Percentiles rank a stretch among this genome's conserved stretches.
phyloP scores from a whole-genome alignment of 1,140 invertebrate species.

The Pogonus chalceus region DNA sequence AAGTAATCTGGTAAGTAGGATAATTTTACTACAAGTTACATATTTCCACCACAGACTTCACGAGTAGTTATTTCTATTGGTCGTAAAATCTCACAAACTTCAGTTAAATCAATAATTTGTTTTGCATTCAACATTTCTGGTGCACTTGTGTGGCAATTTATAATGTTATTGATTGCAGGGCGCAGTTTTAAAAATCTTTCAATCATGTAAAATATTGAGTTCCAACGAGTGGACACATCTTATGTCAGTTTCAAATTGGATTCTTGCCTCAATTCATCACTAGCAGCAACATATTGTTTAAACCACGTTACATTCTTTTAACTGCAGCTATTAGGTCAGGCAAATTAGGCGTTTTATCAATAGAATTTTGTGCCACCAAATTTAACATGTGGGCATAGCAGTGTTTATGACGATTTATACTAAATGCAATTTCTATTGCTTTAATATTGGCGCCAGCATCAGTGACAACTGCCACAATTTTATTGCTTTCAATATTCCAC shows the following conservation, averaged over 20 bases:
- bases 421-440: slow-evolving; percentile 28
- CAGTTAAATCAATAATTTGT: slow-evolving; percentile 23
- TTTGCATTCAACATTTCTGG: slow-evolving; percentile 19
- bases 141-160: slow-evolving; percentile 22
- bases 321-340: slow-evolving; percentile 17
- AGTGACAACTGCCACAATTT: slow-evolving; percentile 29
- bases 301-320: slow-evolving; percentile 23
- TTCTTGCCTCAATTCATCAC: slow-evolving; percentile 22
- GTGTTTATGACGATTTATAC: slow-evolving; percentile 29
- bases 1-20: too few species aligned
- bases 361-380: slow-evolving; percentile 24
- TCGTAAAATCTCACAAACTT: slow-evolving; percentile 24
- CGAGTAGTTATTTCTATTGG: slow-evolving; percentile 19
- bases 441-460: slow-evolving; percentile 33
- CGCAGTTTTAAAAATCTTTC: slow-evolving; percentile 26
- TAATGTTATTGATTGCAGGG: slow-evolving; percentile 21
- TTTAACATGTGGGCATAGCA: slow-evolving; percentile 30
- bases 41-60: slow-evolving; percentile 28
- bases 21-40: slow-evolving; percentile 18
- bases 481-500: slow-evolving; percentile 21
- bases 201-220: slow-evolving; percentile 27
- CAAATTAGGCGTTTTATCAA: slow-evolving; percentile 17
- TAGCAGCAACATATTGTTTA: slow-evolving; percentile 22
- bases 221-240: slow-evolving; percentile 13
- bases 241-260: neutral